A percentile compares a stretch with the other conserved stretches of the same genome.
These are phyloP conservation scores for Myotis myotis DNA, from an alignment of 2,797 vertebrate species.

Conservation along the genomic window DNA sequence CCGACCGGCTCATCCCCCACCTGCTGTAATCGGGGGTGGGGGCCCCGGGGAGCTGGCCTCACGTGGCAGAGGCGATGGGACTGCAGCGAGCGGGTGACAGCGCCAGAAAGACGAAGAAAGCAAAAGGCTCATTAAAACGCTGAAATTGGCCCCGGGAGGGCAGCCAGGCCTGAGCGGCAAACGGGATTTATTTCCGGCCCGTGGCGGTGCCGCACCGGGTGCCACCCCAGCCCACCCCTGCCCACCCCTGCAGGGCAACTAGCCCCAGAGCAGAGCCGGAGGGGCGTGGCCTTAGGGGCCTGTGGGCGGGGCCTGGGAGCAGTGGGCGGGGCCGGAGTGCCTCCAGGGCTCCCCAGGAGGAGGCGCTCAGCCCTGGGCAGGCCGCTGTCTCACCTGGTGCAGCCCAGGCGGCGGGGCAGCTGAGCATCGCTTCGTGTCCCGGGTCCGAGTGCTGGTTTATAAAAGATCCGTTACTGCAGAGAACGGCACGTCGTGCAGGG, in stretches of 20 bases:
- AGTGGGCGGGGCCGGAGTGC: background rate
- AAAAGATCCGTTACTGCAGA: too few relatives aligned
- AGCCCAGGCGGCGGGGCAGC: too few relatives aligned
- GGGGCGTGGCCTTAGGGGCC: too few relatives aligned
- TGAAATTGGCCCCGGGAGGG: constrained; percentile 45
- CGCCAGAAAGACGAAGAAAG: background rate
- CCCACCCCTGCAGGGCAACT: background rate
- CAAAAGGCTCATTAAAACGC: constrained; percentile 66
- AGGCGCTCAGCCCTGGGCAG: background rate
- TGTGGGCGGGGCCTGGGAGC: too few relatives aligned
- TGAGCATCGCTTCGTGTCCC: too few relatives aligned
- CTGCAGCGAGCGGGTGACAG: background rate
- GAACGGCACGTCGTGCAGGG: too few relatives aligned
- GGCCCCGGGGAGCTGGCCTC: background rate
- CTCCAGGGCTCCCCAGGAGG: too few relatives aligned
- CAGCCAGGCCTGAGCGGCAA: background rate
- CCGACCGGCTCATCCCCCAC: fast-evolving
- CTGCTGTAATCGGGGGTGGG: fast-evolving
- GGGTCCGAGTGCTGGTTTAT: too few relatives aligned
- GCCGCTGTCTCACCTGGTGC: too few relatives aligned
- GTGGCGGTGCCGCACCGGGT: background rate
- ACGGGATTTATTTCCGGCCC: background rate
- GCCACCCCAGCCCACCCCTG: background rate
- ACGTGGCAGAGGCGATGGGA: background rate
- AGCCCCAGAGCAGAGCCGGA: background rate